These are phyloP conservation scores for Bufotes viridis DNA, from an alignment of 2,797 vertebrate genomes.

Conservation along the genomic window DNA sequence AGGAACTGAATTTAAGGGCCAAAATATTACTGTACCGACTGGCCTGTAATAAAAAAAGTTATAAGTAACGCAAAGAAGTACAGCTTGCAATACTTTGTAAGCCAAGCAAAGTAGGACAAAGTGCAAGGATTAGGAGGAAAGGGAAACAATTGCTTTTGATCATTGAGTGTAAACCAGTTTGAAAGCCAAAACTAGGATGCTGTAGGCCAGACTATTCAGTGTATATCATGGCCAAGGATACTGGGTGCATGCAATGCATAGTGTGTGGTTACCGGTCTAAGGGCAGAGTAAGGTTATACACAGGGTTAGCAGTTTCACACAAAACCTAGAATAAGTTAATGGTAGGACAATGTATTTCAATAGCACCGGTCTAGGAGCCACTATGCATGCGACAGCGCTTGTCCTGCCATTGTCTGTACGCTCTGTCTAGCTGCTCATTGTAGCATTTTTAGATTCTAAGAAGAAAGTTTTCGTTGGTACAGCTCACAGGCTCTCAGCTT, in stretches of 20 bases:
- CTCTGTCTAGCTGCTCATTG: not conserved
- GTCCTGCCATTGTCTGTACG: constrained; percentile 17
- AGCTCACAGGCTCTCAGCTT: constrained; percentile 23
- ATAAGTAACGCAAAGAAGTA: not conserved
- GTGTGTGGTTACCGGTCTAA: not conserved
- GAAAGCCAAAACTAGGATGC: not conserved
- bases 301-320: not conserved
- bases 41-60: not conserved
- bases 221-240: not conserved
- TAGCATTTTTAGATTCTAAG: constrained; percentile 12
- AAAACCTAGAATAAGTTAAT: constrained; percentile 27
- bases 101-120: not conserved
- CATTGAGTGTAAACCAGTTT: not conserved
- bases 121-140: not conserved
- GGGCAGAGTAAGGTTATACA: not conserved
- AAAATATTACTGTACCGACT: not conserved
- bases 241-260: not conserved
- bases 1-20: not conserved
- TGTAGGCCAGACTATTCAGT: not conserved
- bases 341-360: not conserved
- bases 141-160: not conserved
- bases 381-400: not conserved
- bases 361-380: constrained; percentile 29
- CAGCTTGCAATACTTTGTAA: not conserved
- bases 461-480: constrained; percentile 9